Percentiles rank a stretch among this genome's conserved stretches.
phyloP scores from a whole-genome alignment of 30 jellyfish, hydroid and myxozoan species.

The Pseudorhiza aurosa region DNA sequence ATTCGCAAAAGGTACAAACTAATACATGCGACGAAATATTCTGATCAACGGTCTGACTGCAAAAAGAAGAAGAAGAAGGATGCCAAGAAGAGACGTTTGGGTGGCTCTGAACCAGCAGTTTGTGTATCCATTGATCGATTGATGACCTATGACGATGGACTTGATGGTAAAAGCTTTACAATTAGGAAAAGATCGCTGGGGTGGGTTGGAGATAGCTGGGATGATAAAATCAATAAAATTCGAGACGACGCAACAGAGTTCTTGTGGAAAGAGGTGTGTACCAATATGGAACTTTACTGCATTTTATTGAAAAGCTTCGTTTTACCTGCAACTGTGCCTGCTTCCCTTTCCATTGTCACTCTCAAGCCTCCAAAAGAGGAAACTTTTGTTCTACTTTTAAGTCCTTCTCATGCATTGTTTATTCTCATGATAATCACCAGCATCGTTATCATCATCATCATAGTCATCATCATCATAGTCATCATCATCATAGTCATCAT shows the following conservation, averaged over 20 bases:
- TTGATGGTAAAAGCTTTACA: slow-evolving; percentile 6
- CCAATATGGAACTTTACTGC: too few species aligned
- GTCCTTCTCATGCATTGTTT: too few species aligned
- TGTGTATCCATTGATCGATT: slow-evolving; percentile 12
- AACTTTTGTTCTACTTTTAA: too few species aligned
- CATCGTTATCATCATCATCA: too few species aligned
- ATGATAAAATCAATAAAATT: neutral
- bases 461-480: too few species aligned
- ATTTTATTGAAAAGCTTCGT: too few species aligned
- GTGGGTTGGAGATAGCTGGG: slow-evolving; percentile 19
- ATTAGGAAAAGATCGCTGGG: neutral
- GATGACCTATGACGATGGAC: slow-evolving; percentile 23
- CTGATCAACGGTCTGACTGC: neutral
- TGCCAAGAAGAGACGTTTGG: neutral
- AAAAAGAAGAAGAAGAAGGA: slow-evolving; percentile 14
- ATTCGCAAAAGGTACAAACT: slow-evolving; percentile 1
- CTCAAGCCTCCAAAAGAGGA: too few species aligned
- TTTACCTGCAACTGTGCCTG: too few species aligned
- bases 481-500: too few species aligned
- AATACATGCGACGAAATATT: neutral
- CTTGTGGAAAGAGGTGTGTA: slow-evolving; percentile 34
- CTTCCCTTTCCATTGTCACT: too few species aligned
- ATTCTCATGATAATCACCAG: too few species aligned
- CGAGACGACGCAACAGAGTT: neutral
- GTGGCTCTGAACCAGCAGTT: neutral